Evolutionary conservation across 1,140 invertebrate species (phyloP), one percentile per base, ranked within the genome.

Genomic region (Trichoplusia ni): DNA sequence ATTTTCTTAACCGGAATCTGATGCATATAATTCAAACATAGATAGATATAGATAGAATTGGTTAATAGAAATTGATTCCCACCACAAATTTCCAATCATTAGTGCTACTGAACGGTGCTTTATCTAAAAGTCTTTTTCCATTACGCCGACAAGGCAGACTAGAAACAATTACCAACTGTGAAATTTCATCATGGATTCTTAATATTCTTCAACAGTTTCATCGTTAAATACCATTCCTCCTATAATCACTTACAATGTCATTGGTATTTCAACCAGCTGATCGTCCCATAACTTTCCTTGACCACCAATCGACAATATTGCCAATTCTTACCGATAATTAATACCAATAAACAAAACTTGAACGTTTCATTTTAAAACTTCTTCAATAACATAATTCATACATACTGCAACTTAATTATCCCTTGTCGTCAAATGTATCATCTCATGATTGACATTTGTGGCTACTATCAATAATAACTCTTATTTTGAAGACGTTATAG

Each of bases 321-420:
- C 40, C 21, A 31, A 46, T 47, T 49, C 11, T 49, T 18, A 9
- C 27, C 25, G 46, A 14, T 5, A 31, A 49, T 49, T 49, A 40
- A 14, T 16, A 16, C 6, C 13, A 14, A 19, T 35, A 35, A 33
- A 35, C 16, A 18, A 51, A 51, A 51, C 14, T 35, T 35, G 2
- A 21, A 19, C 11, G 46, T 29, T 29, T 31, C 5, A 51, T 33
- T 51, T 51, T 33, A 51, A 33, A 33, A 25, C 33, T 25, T 23
- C 51, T 7, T 56, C 51, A 56, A 56, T 56, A 56, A 16, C 33
- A 27, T 56, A 40, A 40, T 56, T 56, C 33, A 27, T 56, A 40
- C 21, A 38, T 38, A 56, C 27, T 40, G 29, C 35, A 38, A 3
- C 25, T 49, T 40, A 27, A 56, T 56, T 40, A 40, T 5, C 11